Percentiles rank a stretch among this genome's conserved stretches.
phyloP scores from a whole-genome alignment of 2,797 vertebrate genomes.

The Catostomus latipinnis region DNA sequence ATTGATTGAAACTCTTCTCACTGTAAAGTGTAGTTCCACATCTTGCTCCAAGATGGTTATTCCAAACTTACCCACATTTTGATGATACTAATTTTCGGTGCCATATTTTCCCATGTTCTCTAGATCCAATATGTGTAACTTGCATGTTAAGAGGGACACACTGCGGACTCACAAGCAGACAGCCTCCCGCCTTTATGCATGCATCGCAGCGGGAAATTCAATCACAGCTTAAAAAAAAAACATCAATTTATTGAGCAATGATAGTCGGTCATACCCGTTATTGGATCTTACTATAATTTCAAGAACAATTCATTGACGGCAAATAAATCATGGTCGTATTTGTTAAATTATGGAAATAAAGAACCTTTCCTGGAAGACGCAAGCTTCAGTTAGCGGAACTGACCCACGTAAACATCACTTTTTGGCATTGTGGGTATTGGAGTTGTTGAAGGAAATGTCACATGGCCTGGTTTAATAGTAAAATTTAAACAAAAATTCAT shows the following conservation, averaged over 20 bases:
- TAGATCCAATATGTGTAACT: slow-evolving; percentile 83
- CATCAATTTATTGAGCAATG: not conserved
- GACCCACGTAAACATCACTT: slow-evolving; percentile 17
- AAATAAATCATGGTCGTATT: not conserved
- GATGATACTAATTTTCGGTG: slow-evolving; percentile 81
- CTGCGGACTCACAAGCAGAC: not conserved
- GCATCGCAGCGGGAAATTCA: slow-evolving; percentile 27
- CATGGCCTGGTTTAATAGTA: no score
- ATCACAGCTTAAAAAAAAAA: not conserved
- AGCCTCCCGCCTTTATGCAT: not conserved
- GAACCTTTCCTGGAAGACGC: no score
- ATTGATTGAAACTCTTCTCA: not conserved
- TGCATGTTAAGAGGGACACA: slow-evolving; percentile 77
- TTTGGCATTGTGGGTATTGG: slow-evolving; percentile 26
- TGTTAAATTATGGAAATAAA: not conserved
- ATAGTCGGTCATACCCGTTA: not conserved
- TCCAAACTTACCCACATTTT: slow-evolving; percentile 76
- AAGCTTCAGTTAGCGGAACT: slow-evolving; percentile 28
- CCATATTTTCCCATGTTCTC: slow-evolving; percentile 89
- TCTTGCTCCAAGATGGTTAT: no score
- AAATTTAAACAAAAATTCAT: no score
- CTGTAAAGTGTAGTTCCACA: not conserved
- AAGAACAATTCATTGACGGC: not conserved
- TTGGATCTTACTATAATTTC: not conserved
- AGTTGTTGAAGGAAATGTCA: not conserved